A percentile compares a stretch with the other conserved stretches of the same genome.
phyloP scores from a whole-genome alignment of 2,888 invertebrate species.

The Lycia hirtaria region DNA sequence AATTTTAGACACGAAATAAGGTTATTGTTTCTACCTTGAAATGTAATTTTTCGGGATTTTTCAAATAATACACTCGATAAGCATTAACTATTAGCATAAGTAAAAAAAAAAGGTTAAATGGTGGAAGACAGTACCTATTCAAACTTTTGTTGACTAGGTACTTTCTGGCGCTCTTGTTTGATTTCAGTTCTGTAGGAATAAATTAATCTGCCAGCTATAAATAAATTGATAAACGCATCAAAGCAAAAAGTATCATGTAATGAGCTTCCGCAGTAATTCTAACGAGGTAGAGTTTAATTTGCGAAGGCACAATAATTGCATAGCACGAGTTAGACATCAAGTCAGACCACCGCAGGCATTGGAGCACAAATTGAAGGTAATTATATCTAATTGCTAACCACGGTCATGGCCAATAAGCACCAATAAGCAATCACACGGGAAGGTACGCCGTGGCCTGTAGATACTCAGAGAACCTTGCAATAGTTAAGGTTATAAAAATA shows the following conservation, averaged over 20 bases:
- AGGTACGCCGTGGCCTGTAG: conserved; percentile 66
- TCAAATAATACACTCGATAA: no score
- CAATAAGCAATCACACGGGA: conserved; percentile 80
- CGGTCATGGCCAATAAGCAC: conserved; percentile 85
- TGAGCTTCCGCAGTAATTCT: conserved; percentile 59
- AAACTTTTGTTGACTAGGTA: no score
- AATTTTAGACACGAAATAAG: conserved; percentile 4
- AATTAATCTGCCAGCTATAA: conserved; percentile 22
- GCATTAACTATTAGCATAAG: no score
- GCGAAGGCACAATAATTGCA: conserved; percentile 73
- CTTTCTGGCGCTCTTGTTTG: no score
- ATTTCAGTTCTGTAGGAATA: no score
- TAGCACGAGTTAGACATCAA: conserved; percentile 61
- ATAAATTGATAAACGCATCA: conserved; percentile 34
- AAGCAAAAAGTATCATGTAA: conserved; percentile 43
- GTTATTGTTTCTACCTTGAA: background rate
- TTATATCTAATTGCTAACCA: conserved; percentile 82
- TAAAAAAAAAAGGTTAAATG: no score
- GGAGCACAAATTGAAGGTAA: conserved; percentile 82
- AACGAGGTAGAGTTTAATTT: conserved; percentile 65
- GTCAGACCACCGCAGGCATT: conserved; percentile 74
- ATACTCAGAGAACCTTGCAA: conserved; percentile 27
- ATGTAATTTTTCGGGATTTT: no score
- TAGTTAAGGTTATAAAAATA: conserved; percentile 21
- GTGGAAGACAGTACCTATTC: background rate